Conservation (phyloP, 64 coral and sea anemone species). For the Dendronephthya gigantea region DNA sequence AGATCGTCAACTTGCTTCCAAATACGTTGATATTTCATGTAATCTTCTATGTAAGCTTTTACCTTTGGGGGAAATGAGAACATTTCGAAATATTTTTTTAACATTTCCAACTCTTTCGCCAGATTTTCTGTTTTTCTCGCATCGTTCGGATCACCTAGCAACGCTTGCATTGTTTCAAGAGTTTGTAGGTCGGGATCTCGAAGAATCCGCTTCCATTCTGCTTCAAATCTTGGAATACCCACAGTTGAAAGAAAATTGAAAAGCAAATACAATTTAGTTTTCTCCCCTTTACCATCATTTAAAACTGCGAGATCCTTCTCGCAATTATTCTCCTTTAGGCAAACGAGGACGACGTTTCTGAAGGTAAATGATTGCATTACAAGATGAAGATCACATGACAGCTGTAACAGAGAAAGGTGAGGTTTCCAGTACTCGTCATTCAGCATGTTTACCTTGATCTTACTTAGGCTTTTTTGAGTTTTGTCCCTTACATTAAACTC, state of each 20-base stretch:
- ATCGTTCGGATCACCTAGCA: background rate
- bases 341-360: background rate
- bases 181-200: background rate
- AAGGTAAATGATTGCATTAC: background rate
- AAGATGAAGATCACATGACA: background rate
- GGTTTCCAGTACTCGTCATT: background rate
- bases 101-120: background rate
- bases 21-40: background rate
- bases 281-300: background rate
- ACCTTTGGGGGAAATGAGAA: background rate
- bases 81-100: background rate
- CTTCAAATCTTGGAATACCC: background rate
- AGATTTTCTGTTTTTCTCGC: background rate
- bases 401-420: background rate
- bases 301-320: background rate
- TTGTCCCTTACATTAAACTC: background rate
- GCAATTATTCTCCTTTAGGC: background rate
- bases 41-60: background rate
- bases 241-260: background rate
- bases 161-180: background rate
- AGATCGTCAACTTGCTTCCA: background rate
- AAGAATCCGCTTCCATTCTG: background rate
- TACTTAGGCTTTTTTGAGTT: background rate
- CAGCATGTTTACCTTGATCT: background rate
- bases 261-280: background rate